These are phyloP conservation scores for Rhabdornis inornatus DNA, from an alignment of 2,113 vertebrate species.

Conservation along the genomic window DNA sequence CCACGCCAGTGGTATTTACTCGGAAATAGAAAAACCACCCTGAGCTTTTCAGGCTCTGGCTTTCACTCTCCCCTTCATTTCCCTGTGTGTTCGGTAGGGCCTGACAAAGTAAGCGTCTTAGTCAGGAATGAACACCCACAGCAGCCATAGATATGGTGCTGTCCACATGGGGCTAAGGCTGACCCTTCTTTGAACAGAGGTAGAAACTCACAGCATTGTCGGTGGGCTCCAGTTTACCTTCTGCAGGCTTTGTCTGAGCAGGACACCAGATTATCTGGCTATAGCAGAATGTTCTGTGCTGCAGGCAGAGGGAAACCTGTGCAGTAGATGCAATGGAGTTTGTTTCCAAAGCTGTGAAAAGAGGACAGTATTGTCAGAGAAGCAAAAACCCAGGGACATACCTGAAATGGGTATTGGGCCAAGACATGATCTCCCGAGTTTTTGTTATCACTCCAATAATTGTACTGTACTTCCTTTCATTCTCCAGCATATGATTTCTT, in stretches of 20 bases:
- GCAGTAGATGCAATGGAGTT: neutral
- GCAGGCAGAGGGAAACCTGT: neutral
- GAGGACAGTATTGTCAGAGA: neutral
- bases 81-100: fast-evolving
- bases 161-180: neutral
- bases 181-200: neutral
- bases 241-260: neutral
- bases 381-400: neutral
- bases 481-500: neutral
- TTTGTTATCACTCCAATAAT: neutral
- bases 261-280: neutral
- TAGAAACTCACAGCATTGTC: no score
- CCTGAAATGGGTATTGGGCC: neutral
- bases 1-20: neutral
- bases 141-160: neutral
- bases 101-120: neutral
- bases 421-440: neutral
- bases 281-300: neutral
- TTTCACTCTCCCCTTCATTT: neutral
- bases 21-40: neutral
- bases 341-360: neutral
- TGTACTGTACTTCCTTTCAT: neutral
- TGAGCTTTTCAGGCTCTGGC: neutral
- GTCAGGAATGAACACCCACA: neutral
- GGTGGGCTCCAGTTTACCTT: fast-evolving